Base-by-base conservation (phyloP, 2,113 vertebrate genomes). In the Quiscalus mexicanus region DNA sequence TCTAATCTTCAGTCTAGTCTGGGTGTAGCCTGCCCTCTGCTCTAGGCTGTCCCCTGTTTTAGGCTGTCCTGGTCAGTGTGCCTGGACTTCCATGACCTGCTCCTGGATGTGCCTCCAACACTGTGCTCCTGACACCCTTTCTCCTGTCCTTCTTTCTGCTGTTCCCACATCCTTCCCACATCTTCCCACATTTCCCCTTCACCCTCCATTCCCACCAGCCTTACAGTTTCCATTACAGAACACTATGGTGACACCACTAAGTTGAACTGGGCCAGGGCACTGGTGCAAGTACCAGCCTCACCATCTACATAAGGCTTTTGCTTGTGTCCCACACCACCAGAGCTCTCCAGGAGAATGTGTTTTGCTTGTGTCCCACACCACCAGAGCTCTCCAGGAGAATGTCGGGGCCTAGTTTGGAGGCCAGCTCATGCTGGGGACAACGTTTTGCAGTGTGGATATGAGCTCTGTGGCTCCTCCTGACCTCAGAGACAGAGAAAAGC, bases 1-100 rank as follows among this genome's bases (percentile, higher is more conserved):
- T 95, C 56, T 92, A 92, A 97, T 95, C 94, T 94, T 71, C 80
- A 92, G 33, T 63, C 79, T 78, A 52, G 83, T 18, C 39, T 81
- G 80, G 80, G 89, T 5, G 76, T 67, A 93, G 30, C 41, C 92
- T 84, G 47, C 35, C 71, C 63, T 74, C 62, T 39, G 75, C 59
- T 89, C 82, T 70, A 67, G 75, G 71, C 42, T 87, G 74, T 73
- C 69, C 74, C 52, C 62, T 71, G 25, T 6, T 91, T 85, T 16
- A 94, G 69, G 37, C 45, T 84, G 89, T 65, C 67, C 62, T 1
- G 45, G 67, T 73, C 63, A 89, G 35, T 0, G 0, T 27, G 17
- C 20, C 64, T 69, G 37, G 75, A 91, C n/a, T 56, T 80, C 1
- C 0, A 17, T 33, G 63, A 84, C 35, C 21, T 90, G 53, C 49